Evolutionary conservation across 2,888 invertebrate genomes (phyloP).

Genomic region (Sicus ferrugineus): DNA sequence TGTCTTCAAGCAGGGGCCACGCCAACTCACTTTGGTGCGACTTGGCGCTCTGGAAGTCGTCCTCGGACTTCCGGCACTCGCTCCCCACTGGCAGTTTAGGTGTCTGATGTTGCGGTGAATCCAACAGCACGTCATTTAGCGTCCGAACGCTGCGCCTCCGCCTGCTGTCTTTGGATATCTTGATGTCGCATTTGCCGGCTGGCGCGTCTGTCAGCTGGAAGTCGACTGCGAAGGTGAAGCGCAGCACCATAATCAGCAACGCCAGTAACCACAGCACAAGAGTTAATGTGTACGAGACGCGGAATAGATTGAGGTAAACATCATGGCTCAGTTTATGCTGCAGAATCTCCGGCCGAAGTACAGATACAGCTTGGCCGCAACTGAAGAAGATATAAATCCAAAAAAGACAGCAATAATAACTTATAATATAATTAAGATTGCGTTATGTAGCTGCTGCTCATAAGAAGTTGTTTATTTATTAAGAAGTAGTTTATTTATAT

Average conservation of each 20-base stretch:
- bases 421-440: not conserved
- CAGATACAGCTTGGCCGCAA: constrained; percentile 56
- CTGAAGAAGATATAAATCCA: constrained; percentile 42
- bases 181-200: not conserved
- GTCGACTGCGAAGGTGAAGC: constrained; percentile 56
- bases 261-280: constrained; percentile 54
- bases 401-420: not conserved
- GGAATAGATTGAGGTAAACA: constrained; percentile 51
- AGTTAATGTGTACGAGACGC: constrained; percentile 49
- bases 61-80: constrained; percentile 51
- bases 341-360: constrained; percentile 53
- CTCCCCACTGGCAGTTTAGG: not conserved
- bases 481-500: not conserved
- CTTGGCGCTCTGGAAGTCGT: constrained; percentile 59
- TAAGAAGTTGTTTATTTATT: no score
- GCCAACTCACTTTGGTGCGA: constrained; percentile 54
- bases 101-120: constrained; percentile 45
- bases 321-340: constrained; percentile 52
- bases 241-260: constrained; percentile 54
- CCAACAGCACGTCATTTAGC: constrained; percentile 45
- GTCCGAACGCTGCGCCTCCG: constrained; percentile 35
- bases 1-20: constrained; percentile 49
- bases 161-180: not conserved
- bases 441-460: no score
- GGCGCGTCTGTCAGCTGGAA: constrained; percentile 57